A percentile compares a stretch with the other conserved stretches of the same genome.
Conservation (phyloP, 2,888 invertebrate genomes). For the Tachina lurida region DNA sequence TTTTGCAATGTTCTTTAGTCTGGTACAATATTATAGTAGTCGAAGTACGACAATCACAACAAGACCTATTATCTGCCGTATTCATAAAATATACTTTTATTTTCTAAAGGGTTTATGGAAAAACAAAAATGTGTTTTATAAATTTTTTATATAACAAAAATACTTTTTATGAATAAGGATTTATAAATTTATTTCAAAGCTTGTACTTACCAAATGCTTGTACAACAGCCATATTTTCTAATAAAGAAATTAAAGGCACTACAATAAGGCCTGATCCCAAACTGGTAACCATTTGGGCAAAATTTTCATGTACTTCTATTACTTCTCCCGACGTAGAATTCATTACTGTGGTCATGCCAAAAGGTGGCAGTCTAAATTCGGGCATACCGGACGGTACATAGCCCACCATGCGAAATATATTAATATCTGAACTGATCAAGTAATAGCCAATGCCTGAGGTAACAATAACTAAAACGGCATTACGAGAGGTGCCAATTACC, state of each 20-base stretch:
- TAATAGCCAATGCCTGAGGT: constrained; percentile 87
- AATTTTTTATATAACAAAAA: too few species aligned
- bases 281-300: constrained; percentile 89
- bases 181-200: not conserved
- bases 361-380: constrained; percentile 86
- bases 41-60: too few species aligned
- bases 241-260: constrained; percentile 92
- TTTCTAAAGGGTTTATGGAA: too few species aligned
- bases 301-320: constrained; percentile 79
- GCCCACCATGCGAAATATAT: constrained; percentile 87
- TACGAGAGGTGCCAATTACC: constrained; percentile 91
- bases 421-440: constrained; percentile 84
- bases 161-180: too few species aligned
- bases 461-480: constrained; percentile 91
- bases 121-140: too few species aligned
- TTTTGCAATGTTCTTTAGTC: too few species aligned
- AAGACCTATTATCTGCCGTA: too few species aligned
- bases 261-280: constrained; percentile 93
- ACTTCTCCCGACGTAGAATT: constrained; percentile 84
- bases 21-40: too few species aligned
- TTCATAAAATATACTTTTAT: too few species aligned
- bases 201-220: constrained; percentile 79
- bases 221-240: constrained; percentile 92
- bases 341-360: constrained; percentile 85
- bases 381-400: constrained; percentile 90